phyloP scores from a whole-genome alignment of 1,140 invertebrate genomes.

The Homarus americanus region DNA sequence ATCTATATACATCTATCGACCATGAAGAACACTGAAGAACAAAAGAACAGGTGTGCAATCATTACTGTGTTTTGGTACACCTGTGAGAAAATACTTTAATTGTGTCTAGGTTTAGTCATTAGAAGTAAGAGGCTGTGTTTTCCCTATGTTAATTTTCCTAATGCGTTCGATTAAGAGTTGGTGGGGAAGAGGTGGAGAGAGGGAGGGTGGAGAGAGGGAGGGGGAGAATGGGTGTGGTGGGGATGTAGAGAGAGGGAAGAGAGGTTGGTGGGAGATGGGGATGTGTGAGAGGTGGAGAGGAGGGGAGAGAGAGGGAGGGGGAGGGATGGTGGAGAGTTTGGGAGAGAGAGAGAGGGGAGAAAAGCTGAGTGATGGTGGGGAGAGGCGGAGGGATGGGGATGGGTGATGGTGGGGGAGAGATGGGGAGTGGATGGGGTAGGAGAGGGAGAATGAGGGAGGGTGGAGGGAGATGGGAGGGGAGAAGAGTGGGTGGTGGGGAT shows the following conservation, averaged over 20 bases:
- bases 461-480: background rate
- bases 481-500: background rate
- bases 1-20: no score
- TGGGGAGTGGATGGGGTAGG: background rate
- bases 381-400: background rate
- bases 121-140: background rate
- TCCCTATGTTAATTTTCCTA: background rate
- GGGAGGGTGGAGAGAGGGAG: no score
- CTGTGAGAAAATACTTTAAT: background rate
- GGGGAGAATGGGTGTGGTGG: no score
- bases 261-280: background rate
- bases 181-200: background rate
- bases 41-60: background rate
- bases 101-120: background rate
- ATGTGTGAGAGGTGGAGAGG: background rate
- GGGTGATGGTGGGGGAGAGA: background rate
- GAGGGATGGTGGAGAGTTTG: background rate
- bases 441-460: background rate
- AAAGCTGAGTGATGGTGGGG: background rate
- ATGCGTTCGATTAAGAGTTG: background rate
- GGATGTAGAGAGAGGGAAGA: background rate
- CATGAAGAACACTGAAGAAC: background rate
- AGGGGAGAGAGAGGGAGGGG: background rate
- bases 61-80: background rate
- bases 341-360: background rate